Percentiles rank a stretch among this genome's conserved stretches.
Conservation (phyloP, 2,797 vertebrate species). For the Eulemur mongoz region DNA sequence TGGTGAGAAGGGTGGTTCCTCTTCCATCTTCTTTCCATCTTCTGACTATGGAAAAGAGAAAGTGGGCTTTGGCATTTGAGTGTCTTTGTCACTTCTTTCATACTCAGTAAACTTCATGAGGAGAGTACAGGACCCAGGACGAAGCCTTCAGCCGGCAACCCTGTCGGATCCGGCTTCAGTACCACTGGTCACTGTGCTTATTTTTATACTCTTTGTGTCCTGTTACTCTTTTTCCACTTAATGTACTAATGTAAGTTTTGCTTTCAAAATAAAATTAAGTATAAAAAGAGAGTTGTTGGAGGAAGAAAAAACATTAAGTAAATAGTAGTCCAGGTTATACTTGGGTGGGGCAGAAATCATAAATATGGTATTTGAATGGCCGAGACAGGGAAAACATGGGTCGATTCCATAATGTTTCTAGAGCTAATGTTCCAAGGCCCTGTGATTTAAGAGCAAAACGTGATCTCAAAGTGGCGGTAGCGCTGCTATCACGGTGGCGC, state of each 20-base stretch:
- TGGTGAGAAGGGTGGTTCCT: not conserved
- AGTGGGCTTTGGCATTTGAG: not conserved
- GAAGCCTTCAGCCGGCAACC: fast-evolving
- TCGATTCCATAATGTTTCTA: not conserved
- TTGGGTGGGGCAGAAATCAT: slow-evolving; percentile 10
- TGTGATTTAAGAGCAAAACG: not conserved
- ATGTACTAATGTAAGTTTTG: not conserved
- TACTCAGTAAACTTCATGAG: not conserved
- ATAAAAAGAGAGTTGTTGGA: not conserved
- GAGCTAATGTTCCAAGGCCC: not conserved
- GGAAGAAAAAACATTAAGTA: slow-evolving; percentile 29
- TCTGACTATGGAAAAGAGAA: not conserved
- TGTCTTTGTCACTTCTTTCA: not conserved
- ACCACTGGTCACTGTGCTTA: not conserved
- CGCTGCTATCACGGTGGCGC: not conserved
- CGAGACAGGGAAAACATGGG: not conserved
- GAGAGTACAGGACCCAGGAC: not conserved
- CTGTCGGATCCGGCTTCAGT: not conserved
- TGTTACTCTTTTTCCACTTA: not conserved
- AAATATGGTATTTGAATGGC: not conserved
- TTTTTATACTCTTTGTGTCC: not conserved
- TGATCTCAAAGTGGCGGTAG: not conserved
- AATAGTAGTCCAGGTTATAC: not conserved
- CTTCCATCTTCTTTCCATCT: not conserved
- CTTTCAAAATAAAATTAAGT: slow-evolving; percentile 57